phyloP scores from a whole-genome alignment of 2,113 vertebrate species.

The Sylvia atricapilla region DNA sequence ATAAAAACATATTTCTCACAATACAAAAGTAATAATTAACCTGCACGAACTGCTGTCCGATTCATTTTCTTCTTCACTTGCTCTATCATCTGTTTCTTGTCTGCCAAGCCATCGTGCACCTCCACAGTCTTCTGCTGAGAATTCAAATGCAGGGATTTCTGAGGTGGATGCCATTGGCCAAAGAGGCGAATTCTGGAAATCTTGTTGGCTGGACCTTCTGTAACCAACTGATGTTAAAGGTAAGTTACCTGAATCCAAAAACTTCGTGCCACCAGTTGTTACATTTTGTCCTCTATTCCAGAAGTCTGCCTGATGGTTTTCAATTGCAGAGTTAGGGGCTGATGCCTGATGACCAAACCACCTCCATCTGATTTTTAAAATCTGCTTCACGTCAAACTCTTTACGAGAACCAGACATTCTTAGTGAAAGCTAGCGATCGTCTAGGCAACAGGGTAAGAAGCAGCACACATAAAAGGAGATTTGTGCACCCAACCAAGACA shows the following conservation, averaged over 20 bases:
- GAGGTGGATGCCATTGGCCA: conserved; percentile 86
- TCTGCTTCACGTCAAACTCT: conserved; percentile 99
- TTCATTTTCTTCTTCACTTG: conserved; percentile 85
- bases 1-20: conserved; percentile 19
- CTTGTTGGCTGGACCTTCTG: conserved; percentile 86
- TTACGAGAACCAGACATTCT: conserved; percentile 97
- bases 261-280: conserved; percentile 80
- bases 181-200: conserved; percentile 84
- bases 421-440: conserved; percentile 81
- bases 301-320: conserved; percentile 83
- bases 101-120: conserved; percentile 70
- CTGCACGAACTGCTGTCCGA: conserved; percentile 94
- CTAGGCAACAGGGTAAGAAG: conserved; percentile 85
- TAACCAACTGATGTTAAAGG: conserved; percentile 77
- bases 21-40: conserved; percentile 76
- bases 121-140: conserved; percentile 76
- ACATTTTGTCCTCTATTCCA: conserved; percentile 78
- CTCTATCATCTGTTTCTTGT: conserved; percentile 75
- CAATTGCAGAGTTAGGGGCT: conserved; percentile 70
- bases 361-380: conserved; percentile 96
- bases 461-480: conserved; percentile 74
- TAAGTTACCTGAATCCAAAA: conserved; percentile 78
- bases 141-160: conserved; percentile 80
- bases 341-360: conserved; percentile 94
- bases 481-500: conserved; percentile 76